Conservation (phyloP, 2,113 vertebrate genomes). For the Takifugu bimaculatus region DNA sequence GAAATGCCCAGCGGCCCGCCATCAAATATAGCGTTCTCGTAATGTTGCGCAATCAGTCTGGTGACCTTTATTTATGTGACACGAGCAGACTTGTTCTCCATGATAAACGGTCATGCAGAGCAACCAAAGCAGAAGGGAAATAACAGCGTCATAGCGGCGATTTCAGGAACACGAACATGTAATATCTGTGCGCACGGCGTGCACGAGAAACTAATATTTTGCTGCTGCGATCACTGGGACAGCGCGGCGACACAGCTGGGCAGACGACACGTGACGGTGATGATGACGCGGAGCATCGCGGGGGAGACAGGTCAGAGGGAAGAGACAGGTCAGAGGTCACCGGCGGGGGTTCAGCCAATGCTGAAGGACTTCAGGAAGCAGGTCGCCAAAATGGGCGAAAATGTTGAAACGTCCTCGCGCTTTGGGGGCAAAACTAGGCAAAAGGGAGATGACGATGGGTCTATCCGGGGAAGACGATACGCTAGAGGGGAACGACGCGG, state of each 20-base stretch:
- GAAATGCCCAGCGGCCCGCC: neutral
- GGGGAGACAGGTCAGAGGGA: conserved; percentile 6
- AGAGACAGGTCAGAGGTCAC: too few species aligned
- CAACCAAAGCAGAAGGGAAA: neutral
- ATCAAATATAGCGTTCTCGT: neutral
- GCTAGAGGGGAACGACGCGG: neutral
- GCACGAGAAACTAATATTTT: neutral
- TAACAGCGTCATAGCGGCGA: too few species aligned
- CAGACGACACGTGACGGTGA: conserved; percentile 11
- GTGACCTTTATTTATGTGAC: neutral
- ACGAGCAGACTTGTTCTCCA: neutral
- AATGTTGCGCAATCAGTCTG: neutral
- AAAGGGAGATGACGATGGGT: conserved; percentile 8
- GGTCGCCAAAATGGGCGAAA: too few species aligned
- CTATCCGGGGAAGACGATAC: conserved; percentile 3
- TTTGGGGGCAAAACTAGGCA: conserved; percentile 8
- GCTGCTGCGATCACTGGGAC: neutral
- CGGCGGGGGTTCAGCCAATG: too few species aligned
- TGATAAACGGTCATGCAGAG: conserved; percentile 38
- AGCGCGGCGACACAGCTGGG: conserved; percentile 16
- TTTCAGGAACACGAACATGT: too few species aligned
- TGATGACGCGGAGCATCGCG: conserved; percentile 9
- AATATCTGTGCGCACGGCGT: too few species aligned
- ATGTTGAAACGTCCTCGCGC: conserved; percentile 2
- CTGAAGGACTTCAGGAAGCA: too few species aligned